Base-by-base conservation (phyloP, 1,140 invertebrate genomes). In the Brachionus plicatilis region DNA sequence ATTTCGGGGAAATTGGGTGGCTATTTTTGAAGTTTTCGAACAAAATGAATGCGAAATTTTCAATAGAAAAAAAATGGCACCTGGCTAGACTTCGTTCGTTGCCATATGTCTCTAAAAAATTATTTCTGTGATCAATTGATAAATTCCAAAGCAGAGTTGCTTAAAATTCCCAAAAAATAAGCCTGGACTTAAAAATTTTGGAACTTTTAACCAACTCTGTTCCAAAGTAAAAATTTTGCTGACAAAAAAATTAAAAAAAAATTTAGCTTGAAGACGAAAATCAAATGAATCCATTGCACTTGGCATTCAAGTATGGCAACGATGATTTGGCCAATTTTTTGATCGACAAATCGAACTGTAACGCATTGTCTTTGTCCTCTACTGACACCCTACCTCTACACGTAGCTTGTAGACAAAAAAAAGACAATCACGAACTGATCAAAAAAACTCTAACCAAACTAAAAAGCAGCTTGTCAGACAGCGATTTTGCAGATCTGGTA, bases 261-360 rank as follows among this genome's bases (percentile, higher is more conserved):
- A 8, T 45, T 5, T 14, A 82, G 79, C 14, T 82, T 37, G 50
- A 41, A 37, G 79, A 82, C 27, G 65, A 68, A 24, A 43, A 65
- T 41, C 33, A 27, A 43, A 37, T 82, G 79, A 82, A 1, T 14
- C 79, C 79, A 27, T 68, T 82, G 53, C 50, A 82, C 24, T 45
- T 82, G 24, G 79, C 79, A 24, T 82, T 43, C 43, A 82, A 82
- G 65, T 65, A 82, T 27, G 53, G 53, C 20, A 29, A 82, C 60
- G 53, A 41, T 27, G 65, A 68, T 7, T 27, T 68, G 12, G 79
- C 53, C 43, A 27, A 65, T 43, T 47, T 82, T 14, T 14, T 82
- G 24, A 65, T 82, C 1, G 79, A 68, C 5, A 60, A 82, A 41
- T 45, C 50, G 27, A 14, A 60, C 24, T 17, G 27, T 5, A n/a